Conservation (phyloP, 2,797 vertebrate species). For the Gila robusta region DNA sequence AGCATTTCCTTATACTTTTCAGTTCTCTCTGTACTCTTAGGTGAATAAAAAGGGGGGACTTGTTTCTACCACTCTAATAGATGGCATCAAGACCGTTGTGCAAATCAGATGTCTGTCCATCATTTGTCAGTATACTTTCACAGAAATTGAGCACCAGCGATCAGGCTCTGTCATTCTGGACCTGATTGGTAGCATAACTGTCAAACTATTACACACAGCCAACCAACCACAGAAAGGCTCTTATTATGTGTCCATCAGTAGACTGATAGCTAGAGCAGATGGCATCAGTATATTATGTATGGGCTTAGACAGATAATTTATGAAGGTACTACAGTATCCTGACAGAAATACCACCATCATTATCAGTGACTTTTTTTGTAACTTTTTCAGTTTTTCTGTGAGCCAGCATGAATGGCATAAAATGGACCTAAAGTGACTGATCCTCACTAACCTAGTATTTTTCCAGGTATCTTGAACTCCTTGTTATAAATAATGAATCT, state of each 20-base stretch:
- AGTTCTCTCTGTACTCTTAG: not conserved
- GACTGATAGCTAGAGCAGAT: not conserved
- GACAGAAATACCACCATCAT: not conserved
- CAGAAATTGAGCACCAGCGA: not conserved
- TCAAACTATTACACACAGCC: slow-evolving; percentile 46
- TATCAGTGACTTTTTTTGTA: not conserved
- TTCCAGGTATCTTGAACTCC: not conserved
- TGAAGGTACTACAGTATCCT: not conserved
- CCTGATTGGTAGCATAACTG: slow-evolving; percentile 57
- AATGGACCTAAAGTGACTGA: not conserved
- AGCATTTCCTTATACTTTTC: not conserved
- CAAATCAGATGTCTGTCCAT: slow-evolving; percentile 13
- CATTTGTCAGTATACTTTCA: slow-evolving; percentile 2
- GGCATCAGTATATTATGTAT: not conserved
- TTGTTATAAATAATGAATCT: not conserved
- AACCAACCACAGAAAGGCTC: slow-evolving; percentile 54
- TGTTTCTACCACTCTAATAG: not conserved
- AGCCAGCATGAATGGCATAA: not conserved
- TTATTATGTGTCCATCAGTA: not conserved
- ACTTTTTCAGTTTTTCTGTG: not conserved
- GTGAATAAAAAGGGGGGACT: not conserved
- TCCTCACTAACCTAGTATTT: not conserved
- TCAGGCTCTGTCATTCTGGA: slow-evolving; percentile 20
- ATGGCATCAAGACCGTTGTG: not conserved
- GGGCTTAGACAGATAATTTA: not conserved